Conservation (phyloP, 2,113 vertebrate genomes). For the Heloderma charlesbogerti region DNA sequence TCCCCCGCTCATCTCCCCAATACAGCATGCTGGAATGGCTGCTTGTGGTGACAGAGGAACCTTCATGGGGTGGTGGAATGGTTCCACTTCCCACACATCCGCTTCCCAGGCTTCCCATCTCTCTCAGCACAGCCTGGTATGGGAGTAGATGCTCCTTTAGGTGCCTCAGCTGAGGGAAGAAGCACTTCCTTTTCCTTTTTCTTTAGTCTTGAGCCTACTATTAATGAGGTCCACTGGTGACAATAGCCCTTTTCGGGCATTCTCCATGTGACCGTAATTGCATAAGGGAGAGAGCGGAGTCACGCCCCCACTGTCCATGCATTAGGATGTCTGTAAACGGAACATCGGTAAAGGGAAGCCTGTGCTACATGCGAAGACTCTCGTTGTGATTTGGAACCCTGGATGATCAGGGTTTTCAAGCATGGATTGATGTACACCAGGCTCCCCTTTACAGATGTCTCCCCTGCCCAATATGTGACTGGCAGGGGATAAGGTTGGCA, state of each 20-base stretch:
- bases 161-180: not conserved
- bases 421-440: not conserved
- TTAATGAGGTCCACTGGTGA: not conserved
- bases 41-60: too few species aligned
- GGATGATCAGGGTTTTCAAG: not conserved
- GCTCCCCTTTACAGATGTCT: not conserved
- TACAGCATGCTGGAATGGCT: too few species aligned
- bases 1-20: too few species aligned
- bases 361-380: not conserved
- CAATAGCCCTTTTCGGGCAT: too few species aligned
- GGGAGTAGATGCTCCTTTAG: not conserved
- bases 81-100: too few species aligned
- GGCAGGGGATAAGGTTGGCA: not conserved
- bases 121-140: not conserved
- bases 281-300: too few species aligned
- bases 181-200: not conserved
- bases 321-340: too few species aligned
- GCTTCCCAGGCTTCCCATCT: too few species aligned
- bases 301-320: too few species aligned
- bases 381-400: not conserved
- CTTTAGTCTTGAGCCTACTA: not conserved
- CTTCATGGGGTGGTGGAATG: too few species aligned
- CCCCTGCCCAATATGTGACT: not conserved
- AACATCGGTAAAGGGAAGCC: not conserved
- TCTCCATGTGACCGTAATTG: too few species aligned